Base-by-base conservation (phyloP, 35 echinoderm and acorn worm genomes). In the Holothuria glaberrima region DNA sequence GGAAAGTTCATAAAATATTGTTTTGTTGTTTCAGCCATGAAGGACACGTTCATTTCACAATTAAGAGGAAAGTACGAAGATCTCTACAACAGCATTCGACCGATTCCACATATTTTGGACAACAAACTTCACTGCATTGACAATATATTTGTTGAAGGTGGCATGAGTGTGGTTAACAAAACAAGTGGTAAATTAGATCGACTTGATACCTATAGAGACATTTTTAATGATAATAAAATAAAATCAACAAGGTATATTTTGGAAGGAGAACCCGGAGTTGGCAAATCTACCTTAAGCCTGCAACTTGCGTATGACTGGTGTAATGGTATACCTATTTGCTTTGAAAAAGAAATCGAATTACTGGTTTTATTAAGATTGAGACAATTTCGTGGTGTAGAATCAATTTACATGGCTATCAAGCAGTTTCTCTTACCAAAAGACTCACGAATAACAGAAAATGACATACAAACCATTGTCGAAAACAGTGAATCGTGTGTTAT, bases 81-180 rank as follows among this genome's bases (percentile, higher is more conserved):
- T 22, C 35, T 48, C 20, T 78, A 48, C 74, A 78, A 25, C 22
- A 48, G 30, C 13, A 52, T 78, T 48, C 74, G 50, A 25, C 74
- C 38, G 4, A 48, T 77, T 48, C 73, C 73, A 17, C 48, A 77
- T n/a, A 22, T 46, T 9, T 48, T 33, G 0, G 22, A 77, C 21
- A 77, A 77, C 21, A 77, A 77, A 25, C 34, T 36, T 0, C 48
- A 77, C 4, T 22, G 73, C 48, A 36, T 77, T 9, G 21, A 77
- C 34, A 36, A 77, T 50, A 48, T 77, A 77, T 77, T 77, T 48
- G 73, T 77, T 12, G 73, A 77, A n/a, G 73, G 73, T 12, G 38
- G 41, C 12, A 36, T 77, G 4, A 77, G n/a, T 22, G 48, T 44
- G 3, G 48, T 22, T 16, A 44, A 29, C 48, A 77, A 77, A 9